These are phyloP conservation scores for Lindbergichthys nudifrons DNA, from an alignment of 2,797 vertebrate species.

Conservation along the genomic window DNA sequence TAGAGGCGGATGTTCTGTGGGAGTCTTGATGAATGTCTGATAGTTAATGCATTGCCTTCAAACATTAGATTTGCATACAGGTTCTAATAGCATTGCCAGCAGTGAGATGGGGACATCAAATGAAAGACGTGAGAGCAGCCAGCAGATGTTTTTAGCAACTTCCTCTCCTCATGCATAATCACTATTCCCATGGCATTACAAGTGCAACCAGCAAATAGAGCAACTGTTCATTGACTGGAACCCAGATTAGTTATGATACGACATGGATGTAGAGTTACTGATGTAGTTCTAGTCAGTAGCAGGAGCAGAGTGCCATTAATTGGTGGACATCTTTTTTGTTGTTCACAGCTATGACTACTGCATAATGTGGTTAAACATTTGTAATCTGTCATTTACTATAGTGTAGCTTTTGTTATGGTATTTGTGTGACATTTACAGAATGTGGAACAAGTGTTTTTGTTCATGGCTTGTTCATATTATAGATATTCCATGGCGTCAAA, in stretches of 20 bases:
- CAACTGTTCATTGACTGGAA: not conserved
- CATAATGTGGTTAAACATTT: not conserved
- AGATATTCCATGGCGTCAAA: not conserved
- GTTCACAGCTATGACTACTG: too few relatives aligned
- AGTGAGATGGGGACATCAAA: not conserved
- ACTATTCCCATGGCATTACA: constrained; percentile 1
- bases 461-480: not conserved
- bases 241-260: not conserved
- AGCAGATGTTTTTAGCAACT: constrained; percentile 3
- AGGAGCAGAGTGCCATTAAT: not conserved
- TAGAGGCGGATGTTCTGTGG: not conserved
- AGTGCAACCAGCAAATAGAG: not conserved
- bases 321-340: not conserved
- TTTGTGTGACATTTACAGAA: not conserved
- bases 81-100: not conserved
- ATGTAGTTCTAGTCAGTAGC: not conserved
- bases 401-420: not conserved
- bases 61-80: constrained; percentile 6
- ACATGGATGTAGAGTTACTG: not conserved
- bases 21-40: not conserved
- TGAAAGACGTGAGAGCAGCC: not conserved
- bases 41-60: constrained; percentile 7
- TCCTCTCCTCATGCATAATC: not conserved
- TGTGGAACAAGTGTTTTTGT: not conserved
- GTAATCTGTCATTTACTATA: not conserved